Base-by-base conservation (phyloP, 2,888 invertebrate genomes). In the Maniola hyperantus region DNA sequence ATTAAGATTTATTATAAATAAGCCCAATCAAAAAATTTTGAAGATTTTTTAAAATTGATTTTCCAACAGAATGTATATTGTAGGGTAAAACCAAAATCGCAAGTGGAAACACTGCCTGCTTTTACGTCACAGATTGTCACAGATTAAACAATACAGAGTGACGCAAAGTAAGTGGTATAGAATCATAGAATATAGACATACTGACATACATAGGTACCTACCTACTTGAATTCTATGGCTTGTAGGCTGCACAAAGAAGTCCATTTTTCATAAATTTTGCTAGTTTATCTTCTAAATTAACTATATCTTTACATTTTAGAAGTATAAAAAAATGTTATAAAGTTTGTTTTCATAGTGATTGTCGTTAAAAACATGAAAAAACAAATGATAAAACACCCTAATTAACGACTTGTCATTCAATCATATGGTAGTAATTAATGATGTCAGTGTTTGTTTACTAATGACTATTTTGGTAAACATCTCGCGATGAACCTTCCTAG, bases 361-460 rank as follows among this genome's bases (percentile, higher is more conserved):
- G 58, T 58, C 54, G 58, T 69, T 65, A 39, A 64, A 69, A 69
- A 72, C 71, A 72, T 73, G 72, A 70, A 70, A 66, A 64, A 66
- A 61, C 50, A 67, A 60, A 68, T 54, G 46, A 62, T 58, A 65
- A 65, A 65, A 59, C 46, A 65, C 59, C 71, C 74, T 78, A 77
- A 77, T 74, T 85, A 86, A 83, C 83, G 77, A 84, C 81, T 85
- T 89, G 87, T 88, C 89, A 88, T 82, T 84, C 85, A 88, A 88
- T 90, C 90, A 88, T 88, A 89, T 88, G 89, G 83, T 89, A 80
- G 79, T 86, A 91, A 91, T 90, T 90, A 91, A 81, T 82, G 83
- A 84, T 88, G 90, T 87, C 88, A 89, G 83, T 84, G 85, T 91
- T 91, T 91, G 91, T 91, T 89, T 91, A 91, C 88, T 88, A 88